Evolutionary conservation across 2,888 invertebrate species (phyloP).

Genomic region (Troglohyphantes excavatus): DNA sequence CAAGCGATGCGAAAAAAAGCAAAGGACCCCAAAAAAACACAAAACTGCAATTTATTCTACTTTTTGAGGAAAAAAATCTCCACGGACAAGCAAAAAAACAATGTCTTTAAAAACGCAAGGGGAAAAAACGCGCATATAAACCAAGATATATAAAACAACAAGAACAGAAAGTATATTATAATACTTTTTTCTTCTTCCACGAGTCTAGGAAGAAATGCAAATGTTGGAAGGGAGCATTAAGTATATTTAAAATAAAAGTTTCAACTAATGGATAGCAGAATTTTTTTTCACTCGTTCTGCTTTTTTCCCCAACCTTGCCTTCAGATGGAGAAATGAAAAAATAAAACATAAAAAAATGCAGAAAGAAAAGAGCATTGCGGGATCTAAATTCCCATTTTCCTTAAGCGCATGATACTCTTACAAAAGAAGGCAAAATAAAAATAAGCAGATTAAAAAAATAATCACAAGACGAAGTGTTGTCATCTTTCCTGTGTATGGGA

Average conservation of each 20-base stretch:
- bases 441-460: slow-evolving; percentile 52
- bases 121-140: slow-evolving; percentile 55
- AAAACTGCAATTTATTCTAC: slow-evolving; percentile 24
- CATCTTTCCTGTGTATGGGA: slow-evolving; percentile 37
- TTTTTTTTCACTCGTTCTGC: slow-evolving; percentile 37
- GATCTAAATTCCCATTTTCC: slow-evolving; percentile 75
- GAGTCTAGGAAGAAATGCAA: slow-evolving; percentile 71
- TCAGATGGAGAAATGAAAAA: slow-evolving; percentile 21
- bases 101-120: slow-evolving; percentile 30
- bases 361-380: slow-evolving; percentile 55
- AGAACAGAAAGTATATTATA: slow-evolving; percentile 34
- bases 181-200: slow-evolving; percentile 18
- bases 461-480: slow-evolving; percentile 55
- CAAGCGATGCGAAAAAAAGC: not conserved
- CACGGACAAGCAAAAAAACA: slow-evolving; percentile 20
- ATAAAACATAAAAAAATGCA: not conserved
- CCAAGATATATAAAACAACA: slow-evolving; percentile 66
- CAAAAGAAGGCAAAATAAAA: slow-evolving; percentile 43
- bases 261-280: slow-evolving; percentile 71
- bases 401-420: slow-evolving; percentile 63
- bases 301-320: slow-evolving; percentile 28
- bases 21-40: not conserved
- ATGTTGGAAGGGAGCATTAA: slow-evolving; percentile 76
- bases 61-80: slow-evolving; percentile 40
- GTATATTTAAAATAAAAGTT: slow-evolving; percentile 74